Evolutionary conservation across 2,113 vertebrate species (phyloP).

Genomic region (Nycticebus coucang): DNA sequence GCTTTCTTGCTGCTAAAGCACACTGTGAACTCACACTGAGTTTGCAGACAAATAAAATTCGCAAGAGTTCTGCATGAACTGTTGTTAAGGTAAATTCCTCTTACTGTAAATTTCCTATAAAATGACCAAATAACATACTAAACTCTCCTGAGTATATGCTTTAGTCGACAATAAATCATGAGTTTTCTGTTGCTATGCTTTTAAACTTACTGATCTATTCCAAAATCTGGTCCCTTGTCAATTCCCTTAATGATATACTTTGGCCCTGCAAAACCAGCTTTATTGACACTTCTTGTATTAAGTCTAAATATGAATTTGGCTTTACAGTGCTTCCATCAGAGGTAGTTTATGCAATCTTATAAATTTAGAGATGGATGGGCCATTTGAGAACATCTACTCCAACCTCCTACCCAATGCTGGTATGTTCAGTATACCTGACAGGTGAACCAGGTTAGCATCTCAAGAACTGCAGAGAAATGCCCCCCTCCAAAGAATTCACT

Average conservation of each 20-base stretch:
- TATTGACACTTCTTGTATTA: neutral
- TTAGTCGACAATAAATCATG: neutral
- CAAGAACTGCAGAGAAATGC: neutral
- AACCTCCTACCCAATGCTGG: neutral
- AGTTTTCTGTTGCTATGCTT: neutral
- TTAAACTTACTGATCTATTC: constrained; percentile 12
- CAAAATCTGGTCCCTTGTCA: neutral
- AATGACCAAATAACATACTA: neutral
- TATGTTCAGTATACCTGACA: neutral
- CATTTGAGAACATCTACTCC: neutral
- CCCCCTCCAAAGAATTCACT: neutral
- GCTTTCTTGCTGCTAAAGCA: neutral
- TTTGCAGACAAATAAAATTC: constrained; percentile 31
- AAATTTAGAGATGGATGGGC: neutral
- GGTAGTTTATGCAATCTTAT: neutral
- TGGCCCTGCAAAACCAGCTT: neutral
- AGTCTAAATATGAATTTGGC: neutral
- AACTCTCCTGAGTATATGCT: neutral
- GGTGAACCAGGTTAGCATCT: neutral
- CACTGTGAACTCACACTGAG: neutral
- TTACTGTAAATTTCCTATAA: neutral
- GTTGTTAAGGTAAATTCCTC: neutral
- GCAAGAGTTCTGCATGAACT: neutral
- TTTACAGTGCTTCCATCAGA: neutral
- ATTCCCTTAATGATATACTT: neutral